Evolutionary conservation across 2,888 invertebrate species (phyloP).

Genomic region (Platycheirus albimanus): DNA sequence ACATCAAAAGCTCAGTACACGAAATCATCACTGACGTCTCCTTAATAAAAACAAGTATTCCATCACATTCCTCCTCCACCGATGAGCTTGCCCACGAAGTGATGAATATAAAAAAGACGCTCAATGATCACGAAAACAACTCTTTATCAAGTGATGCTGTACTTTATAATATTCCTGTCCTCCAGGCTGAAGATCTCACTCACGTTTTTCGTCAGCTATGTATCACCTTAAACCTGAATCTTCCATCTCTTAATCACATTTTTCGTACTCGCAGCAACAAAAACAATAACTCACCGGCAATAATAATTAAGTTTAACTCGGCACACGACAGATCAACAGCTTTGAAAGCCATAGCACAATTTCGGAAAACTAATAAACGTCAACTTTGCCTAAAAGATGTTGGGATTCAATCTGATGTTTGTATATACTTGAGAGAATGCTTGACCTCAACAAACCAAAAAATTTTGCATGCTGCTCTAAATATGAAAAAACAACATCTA

Average conservation of each 20-base stretch:
- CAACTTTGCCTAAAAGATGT: neutral
- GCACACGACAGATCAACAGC: neutral
- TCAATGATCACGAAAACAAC: too few relatives aligned
- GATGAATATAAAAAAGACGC: neutral
- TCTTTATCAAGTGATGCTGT: neutral
- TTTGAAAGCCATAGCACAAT: neutral
- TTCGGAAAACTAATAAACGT: neutral
- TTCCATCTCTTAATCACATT: neutral
- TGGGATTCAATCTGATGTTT: neutral
- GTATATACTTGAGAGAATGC: too few relatives aligned
- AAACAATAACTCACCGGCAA: neutral
- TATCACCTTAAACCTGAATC: neutral
- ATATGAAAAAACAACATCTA: neutral
- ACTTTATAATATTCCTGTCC: slow-evolving; percentile 3
- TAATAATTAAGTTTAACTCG: neutral
- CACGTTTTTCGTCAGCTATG: slow-evolving; percentile 1
- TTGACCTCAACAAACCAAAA: too few relatives aligned
- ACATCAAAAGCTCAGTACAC: slow-evolving; percentile 6
- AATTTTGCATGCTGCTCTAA: too few relatives aligned
- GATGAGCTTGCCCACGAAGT: neutral
- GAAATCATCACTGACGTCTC: neutral
- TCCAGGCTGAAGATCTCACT: neutral
- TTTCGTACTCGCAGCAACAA: slow-evolving; percentile 4
- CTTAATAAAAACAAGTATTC: neutral
- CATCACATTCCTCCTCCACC: neutral